Evolutionary conservation across 2,888 invertebrate species (phyloP).

Genomic region (Sinhomidia bicolor): DNA sequence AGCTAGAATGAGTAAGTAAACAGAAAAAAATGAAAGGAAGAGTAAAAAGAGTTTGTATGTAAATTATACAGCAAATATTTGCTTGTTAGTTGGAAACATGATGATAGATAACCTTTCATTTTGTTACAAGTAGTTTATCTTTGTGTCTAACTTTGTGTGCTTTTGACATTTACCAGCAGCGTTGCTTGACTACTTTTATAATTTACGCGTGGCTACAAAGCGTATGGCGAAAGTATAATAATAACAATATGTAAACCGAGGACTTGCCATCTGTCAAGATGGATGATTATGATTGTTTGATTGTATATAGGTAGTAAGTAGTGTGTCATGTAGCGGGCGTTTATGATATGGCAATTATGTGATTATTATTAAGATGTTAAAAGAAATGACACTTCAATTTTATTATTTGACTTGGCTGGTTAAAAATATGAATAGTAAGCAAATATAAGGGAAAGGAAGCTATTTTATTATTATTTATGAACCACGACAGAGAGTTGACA

Average conservation of each 20-base stretch:
- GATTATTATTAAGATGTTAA: constrained; percentile 13
- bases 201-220: too few relatives aligned
- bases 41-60: not conserved
- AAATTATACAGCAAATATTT: constrained; percentile 1
- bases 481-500: not conserved
- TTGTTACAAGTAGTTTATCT: not conserved
- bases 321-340: not conserved
- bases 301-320: too few relatives aligned
- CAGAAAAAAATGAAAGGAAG: not conserved
- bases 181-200: too few relatives aligned
- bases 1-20: not conserved
- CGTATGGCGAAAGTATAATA: too few relatives aligned
- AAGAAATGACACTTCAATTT: constrained; percentile 35
- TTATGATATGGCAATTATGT: constrained; percentile 11
- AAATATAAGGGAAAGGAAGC: too few relatives aligned
- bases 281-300: too few relatives aligned
- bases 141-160: not conserved
- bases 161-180: too few relatives aligned
- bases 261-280: constrained; percentile 16
- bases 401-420: not conserved
- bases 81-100: not conserved
- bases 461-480: not conserved
- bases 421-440: not conserved
- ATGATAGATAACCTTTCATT: not conserved
- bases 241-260: too few relatives aligned